These are phyloP conservation scores for Carettochelys insculpta DNA, from an alignment of 2,113 vertebrate genomes.

Conservation along the genomic window DNA sequence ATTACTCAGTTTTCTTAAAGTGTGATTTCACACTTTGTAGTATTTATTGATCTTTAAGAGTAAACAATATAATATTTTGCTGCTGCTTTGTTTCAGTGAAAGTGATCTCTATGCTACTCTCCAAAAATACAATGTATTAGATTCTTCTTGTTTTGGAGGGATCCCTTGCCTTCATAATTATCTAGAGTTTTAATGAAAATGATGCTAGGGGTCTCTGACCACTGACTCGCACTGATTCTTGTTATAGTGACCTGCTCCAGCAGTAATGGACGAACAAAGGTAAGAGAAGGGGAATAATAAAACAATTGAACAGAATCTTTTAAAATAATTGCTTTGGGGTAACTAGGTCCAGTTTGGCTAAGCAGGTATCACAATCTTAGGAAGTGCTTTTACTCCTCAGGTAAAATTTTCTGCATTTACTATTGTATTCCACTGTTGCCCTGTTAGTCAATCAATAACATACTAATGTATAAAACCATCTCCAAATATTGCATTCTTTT, in stretches of 20 bases:
- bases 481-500: background rate
- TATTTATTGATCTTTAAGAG: background rate
- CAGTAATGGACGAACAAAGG: background rate
- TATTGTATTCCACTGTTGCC: background rate
- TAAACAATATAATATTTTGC: background rate
- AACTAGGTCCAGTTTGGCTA: background rate
- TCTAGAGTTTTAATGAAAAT: background rate
- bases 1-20: background rate
- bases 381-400: background rate
- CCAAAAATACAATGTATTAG: background rate
- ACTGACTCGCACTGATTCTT: background rate
- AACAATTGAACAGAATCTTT: background rate
- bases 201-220: background rate
- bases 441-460: background rate
- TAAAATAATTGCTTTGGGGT: background rate
- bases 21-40: background rate
- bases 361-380: background rate
- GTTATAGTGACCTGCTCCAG: fast-evolving
- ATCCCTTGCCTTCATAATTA: background rate
- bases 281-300: background rate
- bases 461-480: background rate
- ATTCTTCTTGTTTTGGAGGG: background rate
- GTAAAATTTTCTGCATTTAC: background rate
- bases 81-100: background rate
- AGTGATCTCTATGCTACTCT: background rate